Percentiles rank a stretch among this genome's conserved stretches.
These are phyloP conservation scores for Linyphia triangularis DNA, from an alignment of 2,888 invertebrate genomes.

Conservation along the genomic window DNA sequence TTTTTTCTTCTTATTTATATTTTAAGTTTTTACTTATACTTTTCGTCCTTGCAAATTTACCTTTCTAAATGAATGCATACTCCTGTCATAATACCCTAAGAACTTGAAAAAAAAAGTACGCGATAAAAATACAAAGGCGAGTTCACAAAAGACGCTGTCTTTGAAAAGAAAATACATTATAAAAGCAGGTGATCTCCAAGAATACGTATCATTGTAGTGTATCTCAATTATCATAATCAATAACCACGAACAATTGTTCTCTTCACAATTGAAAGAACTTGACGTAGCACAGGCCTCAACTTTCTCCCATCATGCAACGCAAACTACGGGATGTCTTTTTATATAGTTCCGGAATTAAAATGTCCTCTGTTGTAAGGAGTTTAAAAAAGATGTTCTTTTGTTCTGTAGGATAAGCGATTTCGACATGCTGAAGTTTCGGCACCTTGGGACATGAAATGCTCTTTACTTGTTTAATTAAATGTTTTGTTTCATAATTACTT, in stretches of 20 bases:
- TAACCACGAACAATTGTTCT: conserved; percentile 25
- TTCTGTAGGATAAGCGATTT: background rate
- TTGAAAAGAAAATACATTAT: too few species aligned
- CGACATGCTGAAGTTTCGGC: background rate
- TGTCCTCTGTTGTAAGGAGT: background rate
- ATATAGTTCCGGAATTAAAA: conserved; percentile 31
- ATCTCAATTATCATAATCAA: conserved; percentile 44
- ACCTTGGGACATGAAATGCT: conserved; percentile 17
- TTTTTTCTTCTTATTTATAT: too few species aligned
- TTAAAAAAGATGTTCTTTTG: background rate
- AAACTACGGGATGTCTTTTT: conserved; percentile 12
- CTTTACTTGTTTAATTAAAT: conserved; percentile 31
- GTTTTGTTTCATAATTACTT: conserved; percentile 1
- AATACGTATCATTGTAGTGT: background rate
- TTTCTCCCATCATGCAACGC: conserved; percentile 32
- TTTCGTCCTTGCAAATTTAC: too few species aligned
- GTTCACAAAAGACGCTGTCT: too few species aligned
- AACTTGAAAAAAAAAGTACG: too few species aligned
- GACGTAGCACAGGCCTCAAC: conserved; percentile 20
- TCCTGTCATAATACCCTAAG: too few species aligned
- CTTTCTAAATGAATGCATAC: too few species aligned
- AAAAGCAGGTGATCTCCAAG: background rate
- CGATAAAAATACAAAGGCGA: too few species aligned
- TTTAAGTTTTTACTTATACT: too few species aligned
- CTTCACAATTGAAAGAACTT: conserved; percentile 20